These are phyloP conservation scores for Erithacus rubecula DNA, from an alignment of 2,797 vertebrate species.

Conservation along the genomic window DNA sequence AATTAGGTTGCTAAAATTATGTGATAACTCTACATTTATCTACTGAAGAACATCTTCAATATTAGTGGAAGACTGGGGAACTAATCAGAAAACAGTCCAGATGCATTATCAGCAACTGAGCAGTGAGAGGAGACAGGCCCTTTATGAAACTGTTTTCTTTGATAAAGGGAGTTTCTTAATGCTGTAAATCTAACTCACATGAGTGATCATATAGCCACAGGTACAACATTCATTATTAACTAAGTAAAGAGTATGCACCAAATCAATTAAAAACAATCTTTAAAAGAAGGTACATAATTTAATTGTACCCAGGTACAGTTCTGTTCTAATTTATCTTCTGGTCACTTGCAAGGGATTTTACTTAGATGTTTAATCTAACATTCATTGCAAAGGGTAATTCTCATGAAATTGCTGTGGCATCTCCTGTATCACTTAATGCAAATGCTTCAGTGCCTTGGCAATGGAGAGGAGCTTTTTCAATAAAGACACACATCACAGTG, in stretches of 20 bases:
- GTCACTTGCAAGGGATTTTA: slow-evolving; percentile 69
- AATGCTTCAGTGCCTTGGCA: slow-evolving; percentile 67
- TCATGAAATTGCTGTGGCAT: slow-evolving; percentile 71
- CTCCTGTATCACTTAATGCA: slow-evolving; percentile 70
- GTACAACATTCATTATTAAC: slow-evolving; percentile 73
- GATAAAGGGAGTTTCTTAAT: slow-evolving; percentile 59
- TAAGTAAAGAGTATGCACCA: slow-evolving; percentile 70
- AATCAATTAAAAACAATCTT: slow-evolving; percentile 79
- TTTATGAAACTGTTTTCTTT: slow-evolving; percentile 72
- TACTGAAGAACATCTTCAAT: slow-evolving; percentile 25
- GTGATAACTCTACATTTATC: slow-evolving; percentile 45
- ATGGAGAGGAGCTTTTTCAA: slow-evolving; percentile 64
- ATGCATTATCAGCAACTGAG: slow-evolving; percentile 61
- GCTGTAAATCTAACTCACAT: slow-evolving; percentile 69
- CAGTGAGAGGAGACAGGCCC: slow-evolving; percentile 64
- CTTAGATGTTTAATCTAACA: slow-evolving; percentile 73
- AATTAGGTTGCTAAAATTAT: slow-evolving; percentile 33
- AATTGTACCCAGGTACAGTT: slow-evolving; percentile 60
- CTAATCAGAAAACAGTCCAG: slow-evolving; percentile 73
- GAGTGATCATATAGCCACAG: slow-evolving; percentile 65
- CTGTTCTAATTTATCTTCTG: slow-evolving; percentile 72
- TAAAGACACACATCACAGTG: slow-evolving; percentile 67
- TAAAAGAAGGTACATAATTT: slow-evolving; percentile 73
- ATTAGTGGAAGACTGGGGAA: slow-evolving; percentile 34
- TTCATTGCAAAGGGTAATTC: slow-evolving; percentile 74